Evolutionary conservation across 64 coral and sea anemone genomes (phyloP), one percentile per base, ranked within the genome.

Genomic region (Actinia equina): DNA sequence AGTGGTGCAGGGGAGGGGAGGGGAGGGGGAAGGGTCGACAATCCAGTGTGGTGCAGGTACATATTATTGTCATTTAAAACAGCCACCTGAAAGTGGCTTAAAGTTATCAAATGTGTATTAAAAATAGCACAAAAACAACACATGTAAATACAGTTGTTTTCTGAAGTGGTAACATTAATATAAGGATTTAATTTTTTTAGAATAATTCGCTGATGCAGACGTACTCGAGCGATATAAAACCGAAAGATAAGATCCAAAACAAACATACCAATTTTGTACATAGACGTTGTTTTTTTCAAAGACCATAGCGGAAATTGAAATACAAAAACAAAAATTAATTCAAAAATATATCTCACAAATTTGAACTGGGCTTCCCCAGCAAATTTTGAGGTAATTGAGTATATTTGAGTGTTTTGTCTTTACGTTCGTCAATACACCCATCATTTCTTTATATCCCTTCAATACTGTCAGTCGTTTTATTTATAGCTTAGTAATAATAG

Each of bases 31-130:
- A 30, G 69, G 86, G 86, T 42, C 5, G 23, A 79, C 26, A 23
- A 23, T 79, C 8, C 41, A 41, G 6, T 88, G 76, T 77, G 22
- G 17, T 25, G 63, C 60, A 81, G 78, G 83, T 60, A 85, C 19
- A 42, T 54, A 63, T 37, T 37, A 37, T 59, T 85, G 83, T 85
- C 69, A 74, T 85, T 53, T 8, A 9, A 60, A 85, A 85, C 16
- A 85, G 56, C 83, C 83, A 85, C 83, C 83, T 58, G 83, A 63
- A 85, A 85, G 59, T 85, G 53, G 83, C 55, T 53, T 60, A 85
- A 85, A 53, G 17, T 85, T 54, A 85, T 56, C 52, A 44, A 85
- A 85, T 63, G 13, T 61, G 83, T 85, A 58, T 44, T 85, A 60
- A 85, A 85, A 85, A 85, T 85, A 85, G 56, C 83, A 22, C 52